These are phyloP conservation scores for Mantis religiosa DNA, from an alignment of 2,888 invertebrate genomes.

Conservation along the genomic window DNA sequence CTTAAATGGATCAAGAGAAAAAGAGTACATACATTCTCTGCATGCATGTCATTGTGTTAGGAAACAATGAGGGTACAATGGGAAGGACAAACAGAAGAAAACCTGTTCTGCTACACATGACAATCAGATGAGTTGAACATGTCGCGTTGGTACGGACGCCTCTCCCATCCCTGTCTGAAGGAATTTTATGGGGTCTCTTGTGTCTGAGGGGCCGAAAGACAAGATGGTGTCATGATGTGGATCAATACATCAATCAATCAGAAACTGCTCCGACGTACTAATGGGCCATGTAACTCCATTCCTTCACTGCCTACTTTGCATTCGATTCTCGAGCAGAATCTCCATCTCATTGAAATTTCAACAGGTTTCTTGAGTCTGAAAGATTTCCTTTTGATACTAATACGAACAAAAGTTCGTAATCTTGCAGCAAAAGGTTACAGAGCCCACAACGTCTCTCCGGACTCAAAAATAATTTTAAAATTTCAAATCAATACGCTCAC, in stretches of 20 bases:
- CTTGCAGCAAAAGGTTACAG: background rate
- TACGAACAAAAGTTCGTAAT: background rate
- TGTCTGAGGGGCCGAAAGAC: background rate
- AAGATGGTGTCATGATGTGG: background rate
- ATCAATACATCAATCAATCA: constrained; percentile 6
- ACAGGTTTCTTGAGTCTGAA: background rate
- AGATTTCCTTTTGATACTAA: background rate
- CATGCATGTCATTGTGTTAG: background rate
- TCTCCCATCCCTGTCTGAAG: background rate
- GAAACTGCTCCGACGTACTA: background rate
- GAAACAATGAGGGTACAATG: background rate
- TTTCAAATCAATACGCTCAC: too few species aligned
- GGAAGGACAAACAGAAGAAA: background rate
- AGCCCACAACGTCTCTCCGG: too few species aligned
- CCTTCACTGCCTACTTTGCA: background rate
- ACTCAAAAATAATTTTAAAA: too few species aligned
- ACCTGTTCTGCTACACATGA: background rate
- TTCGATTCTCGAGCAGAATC: background rate
- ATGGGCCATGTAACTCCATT: background rate
- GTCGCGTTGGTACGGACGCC: background rate
- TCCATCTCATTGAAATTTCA: constrained; percentile 11
- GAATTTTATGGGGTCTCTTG: background rate
- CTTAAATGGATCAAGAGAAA: background rate
- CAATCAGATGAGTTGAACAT: background rate
- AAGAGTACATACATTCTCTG: background rate